Conservation (phyloP, 1,140 invertebrate genomes). For the Sminthurides bifidus region DNA sequence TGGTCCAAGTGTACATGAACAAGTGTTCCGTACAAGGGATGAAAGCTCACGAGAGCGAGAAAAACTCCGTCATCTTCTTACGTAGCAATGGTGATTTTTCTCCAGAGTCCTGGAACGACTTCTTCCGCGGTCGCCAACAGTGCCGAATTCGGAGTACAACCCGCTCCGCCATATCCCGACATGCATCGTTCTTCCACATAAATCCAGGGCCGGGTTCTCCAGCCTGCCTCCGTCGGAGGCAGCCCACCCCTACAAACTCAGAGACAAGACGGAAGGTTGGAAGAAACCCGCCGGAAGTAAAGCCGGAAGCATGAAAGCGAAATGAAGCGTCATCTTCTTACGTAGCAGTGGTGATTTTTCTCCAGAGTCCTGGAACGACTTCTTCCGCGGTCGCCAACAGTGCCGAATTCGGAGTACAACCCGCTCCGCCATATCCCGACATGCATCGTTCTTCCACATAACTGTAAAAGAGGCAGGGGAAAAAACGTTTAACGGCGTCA, state of each 20-base stretch:
- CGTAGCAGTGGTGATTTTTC: conserved; percentile 14
- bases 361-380: background rate
- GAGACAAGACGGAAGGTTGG: no score
- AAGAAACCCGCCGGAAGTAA: no score
- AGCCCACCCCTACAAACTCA: no score
- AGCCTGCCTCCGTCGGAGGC: no score
- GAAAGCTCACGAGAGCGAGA: no score
- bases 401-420: background rate
- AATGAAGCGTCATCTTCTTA: background rate
- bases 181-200: conserved; percentile 17
- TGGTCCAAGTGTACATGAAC: no score
- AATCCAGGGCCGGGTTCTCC: no score
- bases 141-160: background rate
- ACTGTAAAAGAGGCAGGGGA: conserved; percentile 14
- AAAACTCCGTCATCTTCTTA: background rate
- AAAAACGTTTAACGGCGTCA: no score
- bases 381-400: background rate
- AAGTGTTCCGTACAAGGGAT: no score
- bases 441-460: conserved; percentile 17
- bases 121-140: background rate
- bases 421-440: background rate
- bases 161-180: background rate
- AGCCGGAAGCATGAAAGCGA: no score
- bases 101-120: background rate
- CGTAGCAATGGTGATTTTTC: conserved; percentile 14